Evolutionary conservation across 2,797 vertebrate species (phyloP).

Genomic region (Eptatretus atami): DNA sequence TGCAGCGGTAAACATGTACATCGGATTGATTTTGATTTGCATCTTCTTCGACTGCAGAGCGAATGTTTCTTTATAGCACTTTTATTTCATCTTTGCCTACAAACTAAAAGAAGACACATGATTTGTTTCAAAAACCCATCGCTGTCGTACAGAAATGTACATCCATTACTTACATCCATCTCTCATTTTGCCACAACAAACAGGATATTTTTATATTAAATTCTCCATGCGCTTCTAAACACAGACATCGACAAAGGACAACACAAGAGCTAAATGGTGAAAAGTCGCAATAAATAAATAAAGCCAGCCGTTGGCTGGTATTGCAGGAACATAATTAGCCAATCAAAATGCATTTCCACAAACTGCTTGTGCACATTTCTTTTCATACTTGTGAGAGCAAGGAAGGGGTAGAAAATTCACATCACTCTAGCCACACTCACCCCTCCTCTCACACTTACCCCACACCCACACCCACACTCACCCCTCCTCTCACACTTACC

Average conservation of each 20-base stretch:
- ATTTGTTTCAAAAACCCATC: slow-evolving; percentile 5
- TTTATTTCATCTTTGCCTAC: slow-evolving; percentile 2
- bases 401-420: too few species aligned
- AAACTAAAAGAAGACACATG: slow-evolving; percentile 5
- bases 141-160: slow-evolving; percentile 2
- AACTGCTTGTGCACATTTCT: background rate
- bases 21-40: too few species aligned
- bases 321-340: background rate
- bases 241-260: slow-evolving; percentile 5
- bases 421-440: too few species aligned
- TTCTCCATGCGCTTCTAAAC: slow-evolving; percentile 2
- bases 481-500: too few species aligned
- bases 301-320: background rate
- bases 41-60: background rate
- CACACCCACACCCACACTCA: too few species aligned
- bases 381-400: background rate
- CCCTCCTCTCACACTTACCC: too few species aligned
- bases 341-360: background rate
- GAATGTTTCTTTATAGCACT: background rate
- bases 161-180: slow-evolving; percentile 3
- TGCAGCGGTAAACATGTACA: too few species aligned
- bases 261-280: slow-evolving; percentile 4
- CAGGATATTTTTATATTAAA: slow-evolving; percentile 4
- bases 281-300: slow-evolving; percentile 4
- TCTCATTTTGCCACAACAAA: background rate